A percentile compares a stretch with the other conserved stretches of the same genome.
These are phyloP conservation scores for Artemia sinica DNA, from an alignment of 2,888 invertebrate species.

Conservation along the genomic window DNA sequence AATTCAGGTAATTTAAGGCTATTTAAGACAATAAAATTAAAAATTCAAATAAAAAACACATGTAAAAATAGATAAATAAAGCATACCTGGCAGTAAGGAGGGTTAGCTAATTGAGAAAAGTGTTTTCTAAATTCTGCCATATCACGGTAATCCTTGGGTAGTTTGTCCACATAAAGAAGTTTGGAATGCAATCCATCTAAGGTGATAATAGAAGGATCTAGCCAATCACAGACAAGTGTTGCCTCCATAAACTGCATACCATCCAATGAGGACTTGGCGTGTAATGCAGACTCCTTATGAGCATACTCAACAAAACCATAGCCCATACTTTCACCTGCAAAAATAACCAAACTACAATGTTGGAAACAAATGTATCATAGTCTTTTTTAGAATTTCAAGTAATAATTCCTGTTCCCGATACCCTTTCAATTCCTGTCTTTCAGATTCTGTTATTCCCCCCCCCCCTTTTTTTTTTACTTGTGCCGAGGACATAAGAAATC, in stretches of 20 bases:
- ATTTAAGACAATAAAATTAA: background rate
- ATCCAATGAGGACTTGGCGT: conserved; percentile 35
- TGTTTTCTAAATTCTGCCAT: conserved; percentile 36
- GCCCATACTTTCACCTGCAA: conserved; percentile 36
- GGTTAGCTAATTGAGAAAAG: conserved; percentile 35
- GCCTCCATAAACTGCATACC: conserved; percentile 32
- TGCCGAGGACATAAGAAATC: too few species aligned
- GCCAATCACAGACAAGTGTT: conserved; percentile 36
- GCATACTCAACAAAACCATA: conserved; percentile 40
- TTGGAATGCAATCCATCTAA: conserved; percentile 37
- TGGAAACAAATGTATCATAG: too few species aligned
- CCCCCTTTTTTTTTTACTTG: too few species aligned
- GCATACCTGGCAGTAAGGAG: conserved; percentile 38
- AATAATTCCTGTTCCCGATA: too few species aligned
- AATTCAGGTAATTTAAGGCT: too few species aligned
- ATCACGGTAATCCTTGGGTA: conserved; percentile 37
- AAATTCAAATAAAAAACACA: too few species aligned
- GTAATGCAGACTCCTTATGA: conserved; percentile 35
- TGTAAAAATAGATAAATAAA: too few species aligned
- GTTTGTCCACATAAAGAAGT: conserved; percentile 37
- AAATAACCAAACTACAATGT: background rate
- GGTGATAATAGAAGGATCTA: conserved; percentile 34
- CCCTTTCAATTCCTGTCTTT: too few species aligned
- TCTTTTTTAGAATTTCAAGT: too few species aligned
- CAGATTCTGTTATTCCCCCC: too few species aligned